Evolutionary conservation across 2,797 vertebrate genomes (phyloP), one percentile per base, ranked within the genome.

Genomic region (Harpagifer antarcticus): DNA sequence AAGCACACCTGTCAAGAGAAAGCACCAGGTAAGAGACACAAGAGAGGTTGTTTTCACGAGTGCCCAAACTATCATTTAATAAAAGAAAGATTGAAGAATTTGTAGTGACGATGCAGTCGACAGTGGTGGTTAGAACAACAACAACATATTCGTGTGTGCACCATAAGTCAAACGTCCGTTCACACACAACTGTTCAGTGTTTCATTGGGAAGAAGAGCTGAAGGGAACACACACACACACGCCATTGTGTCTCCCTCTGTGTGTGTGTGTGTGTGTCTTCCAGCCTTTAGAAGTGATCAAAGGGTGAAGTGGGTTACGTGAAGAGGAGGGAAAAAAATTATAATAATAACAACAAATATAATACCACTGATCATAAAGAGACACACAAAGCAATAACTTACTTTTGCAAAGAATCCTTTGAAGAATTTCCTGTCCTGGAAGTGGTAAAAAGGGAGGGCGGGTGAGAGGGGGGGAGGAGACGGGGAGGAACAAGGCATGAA

Each of bases 391-490:
- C 93, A 95, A 85, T 63, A 95, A 99, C 98, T 99, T 99, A 99
- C 98, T 99, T 99, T 99, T 96, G 95, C 95, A 99, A 99, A 99
- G 97, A 99, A 98, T 97, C 97, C 97, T 96, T 98, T 99, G 98
- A 99, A 99, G 98, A 98, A 99, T 96, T 99, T 99, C 96, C 98
- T 99, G 98, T 99, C 98, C 98, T 99, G 98, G 96, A 98, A 96
- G 96, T 97, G 95, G 87, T 87, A 60, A 81, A 79, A 76, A 60
- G 48, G 86, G 75, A 74, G 79, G 88, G 77, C 65, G 86, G 83
- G 87, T 81, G 94, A 95, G 93, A 95, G 78, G 74, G 85, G 71
- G 57, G 81, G 84, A 79, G 86, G 95, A 94, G 94, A 96, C 89
- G 95, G 86, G 91, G 94, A 86, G 91, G 96, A 95, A 98, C 96